These are phyloP conservation scores for Steatocranus sp. DNA, from an alignment of 2,797 vertebrate species.

Conservation along the genomic window DNA sequence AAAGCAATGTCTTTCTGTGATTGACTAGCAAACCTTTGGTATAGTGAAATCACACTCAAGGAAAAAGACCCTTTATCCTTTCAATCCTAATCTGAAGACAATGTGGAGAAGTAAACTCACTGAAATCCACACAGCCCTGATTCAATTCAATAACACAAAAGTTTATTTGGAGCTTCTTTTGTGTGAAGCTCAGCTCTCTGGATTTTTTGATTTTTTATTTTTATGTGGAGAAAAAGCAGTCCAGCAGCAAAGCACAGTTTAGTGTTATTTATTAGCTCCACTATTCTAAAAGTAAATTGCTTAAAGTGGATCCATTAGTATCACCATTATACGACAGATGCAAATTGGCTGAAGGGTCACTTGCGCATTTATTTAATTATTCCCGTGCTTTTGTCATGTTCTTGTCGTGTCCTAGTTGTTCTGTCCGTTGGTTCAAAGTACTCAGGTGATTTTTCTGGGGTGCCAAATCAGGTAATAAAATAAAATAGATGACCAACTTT, in stretches of 20 bases:
- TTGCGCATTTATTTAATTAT: neutral
- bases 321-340: neutral
- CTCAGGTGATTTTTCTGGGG: neutral
- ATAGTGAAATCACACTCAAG: neutral
- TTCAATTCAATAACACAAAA: fast-evolving
- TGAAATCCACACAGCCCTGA: neutral
- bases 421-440: neutral
- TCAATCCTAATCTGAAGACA: neutral
- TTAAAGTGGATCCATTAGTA: neutral
- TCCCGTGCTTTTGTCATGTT: neutral
- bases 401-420: neutral
- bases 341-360: neutral
- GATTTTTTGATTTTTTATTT: neutral
- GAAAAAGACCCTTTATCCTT: neutral
- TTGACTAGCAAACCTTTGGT: neutral
- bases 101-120: neutral
- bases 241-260: neutral
- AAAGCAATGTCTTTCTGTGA: neutral
- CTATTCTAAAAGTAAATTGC: neutral
- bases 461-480: neutral
- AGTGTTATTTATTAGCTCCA: neutral
- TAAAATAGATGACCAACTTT: neutral
- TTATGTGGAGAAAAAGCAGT: neutral
- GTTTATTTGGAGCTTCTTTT: neutral
- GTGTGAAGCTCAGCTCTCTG: neutral